Percentiles rank a stretch among this genome's conserved stretches.
Conservation (phyloP, 1,140 invertebrate species). For the Sycobia sp. region DNA sequence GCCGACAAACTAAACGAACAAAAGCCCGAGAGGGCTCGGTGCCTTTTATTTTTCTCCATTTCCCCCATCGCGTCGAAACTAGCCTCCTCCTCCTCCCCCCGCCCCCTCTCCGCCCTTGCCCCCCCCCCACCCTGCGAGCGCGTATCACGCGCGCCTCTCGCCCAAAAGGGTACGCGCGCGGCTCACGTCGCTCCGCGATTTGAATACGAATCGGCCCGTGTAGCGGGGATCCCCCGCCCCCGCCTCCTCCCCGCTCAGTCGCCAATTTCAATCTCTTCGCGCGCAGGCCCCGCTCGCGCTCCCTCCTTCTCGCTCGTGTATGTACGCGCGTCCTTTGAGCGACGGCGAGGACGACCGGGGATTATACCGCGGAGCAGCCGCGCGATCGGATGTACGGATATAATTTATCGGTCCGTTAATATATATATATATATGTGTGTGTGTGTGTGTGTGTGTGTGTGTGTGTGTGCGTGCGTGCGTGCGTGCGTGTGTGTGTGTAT, state of each 20-base stretch:
- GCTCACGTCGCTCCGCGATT: not conserved
- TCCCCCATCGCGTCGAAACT: too few species aligned
- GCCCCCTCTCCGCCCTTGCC: not conserved
- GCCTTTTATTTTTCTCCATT: too few species aligned
- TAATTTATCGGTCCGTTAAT: slow-evolving; percentile 26
- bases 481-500: too few species aligned
- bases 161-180: slow-evolving; percentile 5
- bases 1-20: too few species aligned
- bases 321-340: not conserved
- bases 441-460: too few species aligned
- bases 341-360: not conserved
- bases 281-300: not conserved
- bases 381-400: too few species aligned
- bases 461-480: too few species aligned
- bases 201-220: slow-evolving; percentile 14
- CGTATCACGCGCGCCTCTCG: slow-evolving; percentile 8
- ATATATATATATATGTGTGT: too few species aligned
- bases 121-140: not conserved
- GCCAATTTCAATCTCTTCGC: slow-evolving; percentile 7
- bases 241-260: slow-evolving; percentile 3
- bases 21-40: too few species aligned
- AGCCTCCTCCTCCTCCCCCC: too few species aligned
- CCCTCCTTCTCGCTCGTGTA: too few species aligned
- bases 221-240: too few species aligned
- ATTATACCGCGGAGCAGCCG: not conserved